Conservation (phyloP, 2,113 vertebrate species). For the Anoplopoma fimbria region DNA sequence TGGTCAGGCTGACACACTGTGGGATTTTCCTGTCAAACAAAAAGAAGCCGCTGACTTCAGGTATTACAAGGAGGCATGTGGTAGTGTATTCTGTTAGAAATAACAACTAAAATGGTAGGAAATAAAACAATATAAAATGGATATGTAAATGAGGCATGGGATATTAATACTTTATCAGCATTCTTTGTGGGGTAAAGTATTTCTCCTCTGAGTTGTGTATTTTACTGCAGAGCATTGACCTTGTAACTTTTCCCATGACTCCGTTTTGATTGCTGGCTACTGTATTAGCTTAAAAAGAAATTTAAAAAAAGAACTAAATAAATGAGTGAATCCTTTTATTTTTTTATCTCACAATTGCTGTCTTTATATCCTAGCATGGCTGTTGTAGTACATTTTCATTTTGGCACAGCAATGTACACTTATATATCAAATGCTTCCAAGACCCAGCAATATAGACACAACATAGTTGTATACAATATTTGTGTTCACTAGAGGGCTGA, state of each 20-base stretch:
- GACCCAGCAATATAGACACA: neutral
- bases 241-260: slow-evolving; percentile 25
- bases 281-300: too few relatives aligned
- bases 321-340: neutral
- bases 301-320: too few relatives aligned
- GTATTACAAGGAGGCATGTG: slow-evolving; percentile 26
- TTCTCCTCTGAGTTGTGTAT: slow-evolving; percentile 11
- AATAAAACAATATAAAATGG: neutral
- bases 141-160: neutral
- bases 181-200: neutral
- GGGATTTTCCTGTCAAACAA: slow-evolving; percentile 1
- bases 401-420: slow-evolving; percentile 3
- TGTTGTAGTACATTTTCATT: slow-evolving; percentile 2
- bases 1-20: slow-evolving; percentile 6
- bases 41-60: slow-evolving; percentile 36
- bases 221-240: slow-evolving; percentile 18
- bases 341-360: neutral
- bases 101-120: slow-evolving; percentile 4
- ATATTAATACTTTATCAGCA: neutral
- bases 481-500: slow-evolving; percentile 45
- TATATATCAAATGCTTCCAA: neutral
- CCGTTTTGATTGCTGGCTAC: slow-evolving; percentile 18
- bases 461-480: slow-evolving; percentile 34
- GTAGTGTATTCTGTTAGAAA: neutral
- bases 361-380: neutral